A percentile compares a stretch with the other conserved stretches of the same genome.
These are phyloP conservation scores for Eucriotettix oculatus DNA, from an alignment of 2,888 invertebrate genomes.

Conservation along the genomic window DNA sequence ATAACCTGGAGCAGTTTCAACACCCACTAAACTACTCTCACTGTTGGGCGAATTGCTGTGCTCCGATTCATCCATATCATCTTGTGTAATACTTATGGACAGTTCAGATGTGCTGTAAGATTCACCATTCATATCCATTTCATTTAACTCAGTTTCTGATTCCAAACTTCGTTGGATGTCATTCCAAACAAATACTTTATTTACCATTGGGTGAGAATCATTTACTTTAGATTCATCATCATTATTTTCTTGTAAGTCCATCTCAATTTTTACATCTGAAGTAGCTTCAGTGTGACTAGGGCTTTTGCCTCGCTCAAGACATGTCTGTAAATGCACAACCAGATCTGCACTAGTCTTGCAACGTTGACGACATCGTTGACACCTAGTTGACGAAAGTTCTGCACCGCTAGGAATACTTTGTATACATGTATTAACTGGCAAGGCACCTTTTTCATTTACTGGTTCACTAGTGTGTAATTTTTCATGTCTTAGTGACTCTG, in stretches of 20 bases:
- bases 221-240: neutral
- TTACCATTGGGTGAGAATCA: constrained; percentile 48
- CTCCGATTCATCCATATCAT: constrained; percentile 2
- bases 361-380: constrained; percentile 71
- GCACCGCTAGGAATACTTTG: constrained; percentile 3
- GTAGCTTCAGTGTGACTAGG: neutral
- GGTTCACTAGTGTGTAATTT: constrained; percentile 26
- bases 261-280: neutral
- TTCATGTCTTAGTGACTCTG: constrained; percentile 65
- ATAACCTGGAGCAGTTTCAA: constrained; percentile 33
- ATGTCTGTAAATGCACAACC: constrained; percentile 55
- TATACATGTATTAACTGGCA: neutral
- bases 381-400: constrained; percentile 44
- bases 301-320: constrained; percentile 28
- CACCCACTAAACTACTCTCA: constrained; percentile 27
- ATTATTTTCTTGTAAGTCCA: no score
- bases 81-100: neutral
- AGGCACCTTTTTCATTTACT: neutral
- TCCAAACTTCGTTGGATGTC: constrained; percentile 31
- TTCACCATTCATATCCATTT: neutral
- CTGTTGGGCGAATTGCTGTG: constrained; percentile 11
- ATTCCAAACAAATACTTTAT: constrained; percentile 69
- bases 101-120: neutral
- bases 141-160: neutral
- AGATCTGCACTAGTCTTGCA: constrained; percentile 74